A percentile compares a stretch with the other conserved stretches of the same genome.
Conservation (phyloP, 2,797 vertebrate species). For the Bradypus variegatus region DNA sequence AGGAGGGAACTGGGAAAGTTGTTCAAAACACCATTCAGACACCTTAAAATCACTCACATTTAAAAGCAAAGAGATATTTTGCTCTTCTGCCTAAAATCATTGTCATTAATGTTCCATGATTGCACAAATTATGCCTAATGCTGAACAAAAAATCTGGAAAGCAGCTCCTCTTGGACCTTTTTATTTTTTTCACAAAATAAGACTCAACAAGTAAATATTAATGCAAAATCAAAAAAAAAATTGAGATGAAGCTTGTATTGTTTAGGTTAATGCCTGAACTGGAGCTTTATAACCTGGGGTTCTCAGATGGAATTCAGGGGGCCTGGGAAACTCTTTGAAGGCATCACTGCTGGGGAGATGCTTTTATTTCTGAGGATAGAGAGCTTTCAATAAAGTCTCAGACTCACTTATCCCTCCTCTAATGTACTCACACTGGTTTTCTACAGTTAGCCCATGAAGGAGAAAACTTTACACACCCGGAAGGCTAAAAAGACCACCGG, state of each 20-base stretch:
- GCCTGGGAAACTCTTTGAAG: background rate
- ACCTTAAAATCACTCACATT: background rate
- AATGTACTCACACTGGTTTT: background rate
- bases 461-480: background rate
- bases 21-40: background rate
- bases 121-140: background rate
- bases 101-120: background rate
- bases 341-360: background rate
- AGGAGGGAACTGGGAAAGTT: background rate
- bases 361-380: background rate
- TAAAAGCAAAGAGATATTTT: conserved; percentile 16
- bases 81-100: background rate
- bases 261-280: background rate
- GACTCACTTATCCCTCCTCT: background rate
- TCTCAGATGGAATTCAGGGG: background rate
- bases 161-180: background rate
- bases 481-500: background rate
- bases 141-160: conserved; percentile 30
- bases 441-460: background rate
- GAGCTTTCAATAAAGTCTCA: background rate
- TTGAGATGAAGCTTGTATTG: background rate
- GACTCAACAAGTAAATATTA: background rate
- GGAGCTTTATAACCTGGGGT: background rate
- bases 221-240: background rate
- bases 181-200: background rate